Evolutionary conservation across 2,797 vertebrate species (phyloP), one percentile per base, ranked within the genome.

Genomic region (Pyrocephalus nanus): DNA sequence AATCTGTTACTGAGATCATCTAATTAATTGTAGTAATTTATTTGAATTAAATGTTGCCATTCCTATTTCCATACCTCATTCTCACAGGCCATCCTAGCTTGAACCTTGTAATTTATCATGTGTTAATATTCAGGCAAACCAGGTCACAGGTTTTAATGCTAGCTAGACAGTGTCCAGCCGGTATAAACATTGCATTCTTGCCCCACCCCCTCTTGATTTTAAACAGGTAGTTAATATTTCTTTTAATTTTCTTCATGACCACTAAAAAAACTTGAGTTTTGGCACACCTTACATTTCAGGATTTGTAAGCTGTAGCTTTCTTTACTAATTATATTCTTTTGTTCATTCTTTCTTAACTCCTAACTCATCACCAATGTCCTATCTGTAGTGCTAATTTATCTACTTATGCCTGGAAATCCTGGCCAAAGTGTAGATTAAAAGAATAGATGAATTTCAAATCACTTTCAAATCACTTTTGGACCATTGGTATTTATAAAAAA

Each of bases 191-290:
- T 55, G n/a, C 12, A 10, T 50, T 73, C 22, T 76, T 74, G 5
- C 4, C 3, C 5, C 12, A 45, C 0, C 0, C 6, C 2, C 0
- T 6, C 15, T 57, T 53, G 26, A 27, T 17, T 78, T 60, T 45
- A 65, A 82, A 60, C 10, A 65, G 18, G 8, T 47, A 54, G 26
- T n/a, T 32, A 61, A 32, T 21, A 0, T 65, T 53, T 67, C 0
- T 57, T 81, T 78, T 58, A 0, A 65, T 82, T 90, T 81, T 20
- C 27, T 62, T 84, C 30, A 76, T 13, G 55, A 83, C 2, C 38
- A 12, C 7, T 75, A 78, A 79, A 75, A 55, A 65, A 75, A 27
- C 4, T 72, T 51, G 4, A 13, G 8, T 62, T 78, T 65, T 70
- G 25, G 12, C 2, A 62, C 34, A 43, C 7, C 12, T 60, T 58